Evolutionary conservation across 2,113 vertebrate genomes (phyloP), one percentile per base, ranked within the genome.

Genomic region (Gallinago media): DNA sequence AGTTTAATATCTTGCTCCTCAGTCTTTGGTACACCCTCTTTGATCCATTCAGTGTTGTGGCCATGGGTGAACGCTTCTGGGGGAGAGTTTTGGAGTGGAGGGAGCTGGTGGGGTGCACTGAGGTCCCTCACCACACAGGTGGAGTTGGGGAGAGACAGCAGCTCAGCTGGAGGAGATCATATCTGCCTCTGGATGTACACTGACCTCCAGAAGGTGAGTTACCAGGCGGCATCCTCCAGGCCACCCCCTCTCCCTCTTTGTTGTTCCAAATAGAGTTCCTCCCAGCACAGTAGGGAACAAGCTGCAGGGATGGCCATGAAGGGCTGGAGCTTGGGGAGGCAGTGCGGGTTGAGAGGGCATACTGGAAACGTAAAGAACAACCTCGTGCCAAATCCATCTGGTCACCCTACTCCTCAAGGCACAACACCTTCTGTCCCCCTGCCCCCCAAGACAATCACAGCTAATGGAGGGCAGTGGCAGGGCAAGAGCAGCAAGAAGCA

Each of bases 221-320:
- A 58, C 23, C 27, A 31, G 18, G 65, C 29, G 29, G 5, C 15
- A 34, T 47, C 55, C 32, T 87, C 68, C 59, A 81, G 40, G 32
- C 42, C 54, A 7, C 40, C 12, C 44, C 40, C 40, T 83, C 42
- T 42, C 44, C 18, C 17, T 3, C 8, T 42, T 23, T 6, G 19
- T 11, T 15, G 7, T 70, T 59, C 74, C 26, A 78, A 71, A 38
- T 13, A 0, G 3, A 83, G 36, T 38, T 79, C n/a, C 17, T 61
- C 44, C 22, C 40, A 61, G 82, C 8, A 32, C 55, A 12, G 25
- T 31, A 27, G 26, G 32, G 26, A 85, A 16, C 19, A 87, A 76
- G 44, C 32, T 0, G 0, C 1, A 3, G 34, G 49, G 15, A n/a
- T 2, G 0, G 50, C 34, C 44, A 36, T 2, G 21, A 52, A 74